These are phyloP conservation scores for Oegoconia quadripuncta DNA, from an alignment of 2,888 invertebrate genomes.

Conservation along the genomic window DNA sequence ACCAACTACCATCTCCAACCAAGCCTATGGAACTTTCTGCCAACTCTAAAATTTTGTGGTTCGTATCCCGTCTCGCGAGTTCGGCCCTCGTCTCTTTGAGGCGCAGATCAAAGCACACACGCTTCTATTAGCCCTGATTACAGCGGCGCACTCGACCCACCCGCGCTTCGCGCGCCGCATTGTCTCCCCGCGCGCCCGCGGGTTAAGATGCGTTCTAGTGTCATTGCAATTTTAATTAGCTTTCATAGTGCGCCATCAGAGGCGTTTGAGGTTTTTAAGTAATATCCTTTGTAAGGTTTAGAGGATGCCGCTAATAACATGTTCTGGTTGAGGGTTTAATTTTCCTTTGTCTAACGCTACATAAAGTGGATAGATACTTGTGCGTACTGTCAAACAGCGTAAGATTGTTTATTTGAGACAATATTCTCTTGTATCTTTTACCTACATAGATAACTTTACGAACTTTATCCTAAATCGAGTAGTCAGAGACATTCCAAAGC, in stretches of 20 bases:
- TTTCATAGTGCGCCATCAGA: constrained; percentile 39
- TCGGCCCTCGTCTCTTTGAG: constrained; percentile 68
- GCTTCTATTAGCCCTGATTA: constrained; percentile 78
- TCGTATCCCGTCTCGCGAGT: constrained; percentile 42
- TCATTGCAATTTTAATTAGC: constrained; percentile 72
- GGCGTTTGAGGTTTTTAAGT: constrained; percentile 4
- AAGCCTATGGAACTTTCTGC: constrained; percentile 11
- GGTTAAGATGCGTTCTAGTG: constrained; percentile 65
- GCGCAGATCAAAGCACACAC: constrained; percentile 74
- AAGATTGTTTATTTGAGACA: too few relatives aligned
- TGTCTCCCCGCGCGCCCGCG: constrained; percentile 39
- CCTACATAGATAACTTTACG: neutral
- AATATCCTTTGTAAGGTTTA: neutral
- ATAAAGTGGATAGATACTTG: too few relatives aligned
- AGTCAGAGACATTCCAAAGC: too few relatives aligned
- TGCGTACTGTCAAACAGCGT: too few relatives aligned
- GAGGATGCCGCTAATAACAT: too few relatives aligned
- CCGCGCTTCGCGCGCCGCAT: constrained; percentile 25
- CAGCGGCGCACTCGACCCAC: constrained; percentile 49
- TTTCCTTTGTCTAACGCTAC: too few relatives aligned
- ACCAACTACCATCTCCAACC: neutral
- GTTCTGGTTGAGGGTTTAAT: neutral
- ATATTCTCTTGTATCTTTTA: too few relatives aligned
- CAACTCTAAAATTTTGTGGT: constrained; percentile 33
- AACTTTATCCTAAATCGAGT: neutral